Conservation (phyloP, 2,888 invertebrate genomes). For the Hypercompe scribonia region DNA sequence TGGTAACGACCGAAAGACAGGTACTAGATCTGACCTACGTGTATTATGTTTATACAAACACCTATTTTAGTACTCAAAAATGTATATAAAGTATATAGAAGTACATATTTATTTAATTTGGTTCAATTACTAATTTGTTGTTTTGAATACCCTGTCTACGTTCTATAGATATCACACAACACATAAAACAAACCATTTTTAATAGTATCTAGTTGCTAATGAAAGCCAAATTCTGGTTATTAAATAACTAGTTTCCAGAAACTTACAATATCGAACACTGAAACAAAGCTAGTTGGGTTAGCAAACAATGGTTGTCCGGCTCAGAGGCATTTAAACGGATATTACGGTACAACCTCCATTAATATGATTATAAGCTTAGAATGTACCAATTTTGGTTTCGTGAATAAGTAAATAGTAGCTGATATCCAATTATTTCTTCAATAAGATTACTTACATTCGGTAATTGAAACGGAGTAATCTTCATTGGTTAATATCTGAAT, state of each 20-base stretch:
- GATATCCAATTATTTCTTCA: constrained; percentile 11
- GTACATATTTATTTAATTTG: no score
- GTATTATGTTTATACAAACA: no score
- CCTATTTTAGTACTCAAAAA: no score
- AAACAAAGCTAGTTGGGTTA: constrained; percentile 4
- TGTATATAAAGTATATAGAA: no score
- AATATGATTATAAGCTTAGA: constrained; percentile 9
- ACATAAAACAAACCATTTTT: background rate
- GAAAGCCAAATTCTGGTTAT: background rate
- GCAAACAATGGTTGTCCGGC: constrained; percentile 12
- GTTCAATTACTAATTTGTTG: no score
- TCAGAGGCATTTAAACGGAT: constrained; percentile 3
- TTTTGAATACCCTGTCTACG: no score
- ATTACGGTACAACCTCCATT: constrained; percentile 8
- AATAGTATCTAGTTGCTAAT: background rate
- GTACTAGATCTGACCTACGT: no score
- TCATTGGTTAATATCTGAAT: background rate
- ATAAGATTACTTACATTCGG: background rate
- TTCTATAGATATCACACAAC: no score
- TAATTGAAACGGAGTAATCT: constrained; percentile 8
- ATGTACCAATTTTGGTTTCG: constrained; percentile 6
- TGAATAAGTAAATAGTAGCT: constrained; percentile 19
- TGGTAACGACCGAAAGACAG: no score
- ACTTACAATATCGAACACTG: constrained; percentile 10
- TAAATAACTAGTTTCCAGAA: constrained; percentile 5